Conservation (phyloP, 2,888 invertebrate genomes). For the Lithodes maja region DNA sequence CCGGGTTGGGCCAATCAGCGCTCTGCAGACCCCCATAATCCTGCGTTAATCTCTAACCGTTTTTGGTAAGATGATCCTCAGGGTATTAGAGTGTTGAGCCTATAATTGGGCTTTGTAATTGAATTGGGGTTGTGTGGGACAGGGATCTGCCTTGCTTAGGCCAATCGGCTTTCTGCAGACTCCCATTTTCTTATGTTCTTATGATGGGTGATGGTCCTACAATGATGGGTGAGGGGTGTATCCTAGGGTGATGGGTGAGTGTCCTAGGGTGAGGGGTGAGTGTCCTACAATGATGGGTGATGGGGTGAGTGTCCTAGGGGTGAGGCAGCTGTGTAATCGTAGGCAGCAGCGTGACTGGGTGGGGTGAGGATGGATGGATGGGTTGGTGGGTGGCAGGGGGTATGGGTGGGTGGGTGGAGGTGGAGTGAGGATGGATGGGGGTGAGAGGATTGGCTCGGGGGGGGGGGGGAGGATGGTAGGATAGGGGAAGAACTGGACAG, state of each 20-base stretch:
- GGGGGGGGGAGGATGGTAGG: neutral
- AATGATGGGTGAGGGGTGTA: no score
- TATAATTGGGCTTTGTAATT: no score
- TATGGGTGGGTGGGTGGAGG: neutral
- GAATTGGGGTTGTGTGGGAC: no score
- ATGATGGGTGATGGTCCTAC: no score
- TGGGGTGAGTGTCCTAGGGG: neutral
- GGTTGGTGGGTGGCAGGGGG: neutral
- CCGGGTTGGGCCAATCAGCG: no score
- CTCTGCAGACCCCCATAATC: no score
- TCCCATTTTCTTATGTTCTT: no score
- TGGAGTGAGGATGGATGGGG: neutral
- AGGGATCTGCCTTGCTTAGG: no score
- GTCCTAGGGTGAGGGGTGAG: neutral
- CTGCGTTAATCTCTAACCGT: no score
- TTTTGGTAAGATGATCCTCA: no score
- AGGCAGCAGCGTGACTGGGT: neutral
- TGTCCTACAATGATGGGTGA: neutral
- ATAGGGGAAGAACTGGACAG: neutral
- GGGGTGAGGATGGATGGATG: neutral
- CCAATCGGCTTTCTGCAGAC: no score
- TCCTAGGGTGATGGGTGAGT: neutral
- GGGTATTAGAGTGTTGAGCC: no score
- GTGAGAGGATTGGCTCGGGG: neutral
- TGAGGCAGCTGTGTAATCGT: neutral